Evolutionary conservation across 2,888 invertebrate species (phyloP).

Genomic region (Anoplius nigerrimus): DNA sequence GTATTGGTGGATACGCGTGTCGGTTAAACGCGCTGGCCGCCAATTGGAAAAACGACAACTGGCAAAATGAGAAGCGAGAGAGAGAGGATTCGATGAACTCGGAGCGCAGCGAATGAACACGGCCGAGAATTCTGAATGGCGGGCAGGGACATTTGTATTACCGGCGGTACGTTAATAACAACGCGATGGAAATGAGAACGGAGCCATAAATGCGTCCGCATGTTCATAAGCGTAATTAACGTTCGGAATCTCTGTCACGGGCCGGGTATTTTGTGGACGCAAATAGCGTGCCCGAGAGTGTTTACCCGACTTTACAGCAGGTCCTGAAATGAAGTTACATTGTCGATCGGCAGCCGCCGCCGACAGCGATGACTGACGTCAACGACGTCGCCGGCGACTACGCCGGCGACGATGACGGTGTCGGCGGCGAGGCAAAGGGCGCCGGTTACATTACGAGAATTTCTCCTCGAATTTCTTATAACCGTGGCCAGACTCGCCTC

Average conservation of each 20-base stretch:
- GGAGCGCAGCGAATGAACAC: no score
- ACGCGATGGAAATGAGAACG: background rate
- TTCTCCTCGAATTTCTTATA: background rate
- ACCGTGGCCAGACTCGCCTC: background rate
- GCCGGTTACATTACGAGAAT: background rate
- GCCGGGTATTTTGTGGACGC: background rate
- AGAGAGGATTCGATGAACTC: no score
- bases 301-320: no score
- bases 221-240: conserved; percentile 1
- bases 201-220: no score
- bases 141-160: background rate
- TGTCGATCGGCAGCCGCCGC: background rate
- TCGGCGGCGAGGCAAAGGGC: background rate
- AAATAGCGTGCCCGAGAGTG: no score
- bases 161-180: background rate
- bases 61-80: no score
- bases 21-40: no score
- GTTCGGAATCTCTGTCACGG: background rate
- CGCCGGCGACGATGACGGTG: background rate
- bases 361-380: no score
- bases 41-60: no score
- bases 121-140: background rate
- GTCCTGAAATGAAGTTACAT: conserved; percentile 2
- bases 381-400: background rate
- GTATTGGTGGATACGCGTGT: no score